Base-by-base conservation (phyloP, 2,113 vertebrate species). In the Phalacrocorax aristotelis region DNA sequence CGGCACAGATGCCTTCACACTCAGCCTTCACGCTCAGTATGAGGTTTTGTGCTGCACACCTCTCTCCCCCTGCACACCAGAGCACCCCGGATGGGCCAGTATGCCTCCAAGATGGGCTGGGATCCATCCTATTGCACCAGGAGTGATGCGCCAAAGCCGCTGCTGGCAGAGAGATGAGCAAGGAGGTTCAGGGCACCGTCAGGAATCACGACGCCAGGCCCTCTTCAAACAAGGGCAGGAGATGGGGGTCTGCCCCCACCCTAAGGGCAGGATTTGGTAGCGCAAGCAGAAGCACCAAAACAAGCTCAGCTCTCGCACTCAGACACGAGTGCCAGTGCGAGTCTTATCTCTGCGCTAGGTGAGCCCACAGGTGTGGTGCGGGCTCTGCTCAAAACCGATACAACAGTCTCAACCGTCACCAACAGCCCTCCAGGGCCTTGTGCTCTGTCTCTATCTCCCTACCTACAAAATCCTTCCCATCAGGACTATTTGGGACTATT, bases 21-120 rank as follows among this genome's bases (percentile, higher is more conserved):
- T 30, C 1, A 0, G 44, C 21, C 44, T 26, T 7, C 20, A 1
- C 1, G 11, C 52, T 30, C 1, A 0, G 49, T 18, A 19, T 3
- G 2, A 69, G 8, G 18, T 29, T 52, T 27, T 6, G 12, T 17
- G 46, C 60, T 14, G 16, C 64, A 12, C 11, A 4, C n/a, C 22
- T 11, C 26, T 9, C 60, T 54, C 4, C 34, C 26, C 38, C 7
- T 1, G 34, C 40, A 16, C 34, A 15, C 6, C 15, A 25, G 11
- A 52, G 27, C 32, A 6, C 15, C 13, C 66, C 1, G 40, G 20
- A 48, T 4, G 36, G 40, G 44, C 38, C 25, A 1, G 55, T 42
- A 70, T 38, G 54, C 34, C 42, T 9, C 49, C 0, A 5, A 42
- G 13, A 22, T 0, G 5, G 42, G 46, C 64, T 54, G 48, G 40